Percentiles rank a stretch among this genome's conserved stretches.
phyloP scores from a whole-genome alignment of 2,113 vertebrate species.

The Hepsetus odoe region DNA sequence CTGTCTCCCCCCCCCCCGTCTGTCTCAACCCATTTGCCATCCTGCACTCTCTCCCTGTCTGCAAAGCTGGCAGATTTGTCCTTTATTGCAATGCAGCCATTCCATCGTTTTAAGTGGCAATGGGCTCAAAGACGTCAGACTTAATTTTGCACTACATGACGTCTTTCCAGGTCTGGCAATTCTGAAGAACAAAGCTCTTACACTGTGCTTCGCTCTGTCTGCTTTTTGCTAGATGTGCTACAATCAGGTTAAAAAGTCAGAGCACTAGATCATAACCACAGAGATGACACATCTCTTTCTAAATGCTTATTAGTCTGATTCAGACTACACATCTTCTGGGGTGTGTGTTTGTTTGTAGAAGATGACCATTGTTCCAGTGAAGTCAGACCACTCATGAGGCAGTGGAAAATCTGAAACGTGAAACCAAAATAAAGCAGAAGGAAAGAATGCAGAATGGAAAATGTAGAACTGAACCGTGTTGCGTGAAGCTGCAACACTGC shows the following conservation, averaged over 20 bases:
- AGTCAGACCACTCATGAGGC: slow-evolving; percentile 25
- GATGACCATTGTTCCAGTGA: slow-evolving; percentile 1
- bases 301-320: slow-evolving; percentile 30
- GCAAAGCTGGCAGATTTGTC: slow-evolving; percentile 35
- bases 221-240: neutral
- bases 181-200: slow-evolving; percentile 7
- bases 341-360: slow-evolving; percentile 20
- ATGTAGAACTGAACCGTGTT: slow-evolving; percentile 6
- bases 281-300: slow-evolving; percentile 28
- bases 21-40: neutral
- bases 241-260: slow-evolving; percentile 13
- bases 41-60: slow-evolving; percentile 12
- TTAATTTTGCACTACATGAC: slow-evolving; percentile 53
- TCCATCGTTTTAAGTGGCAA: slow-evolving; percentile 46
- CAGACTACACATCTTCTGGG: neutral
- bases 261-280: slow-evolving; percentile 1
- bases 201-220: neutral
- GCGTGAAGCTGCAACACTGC: neutral
- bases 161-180: slow-evolving; percentile 30
- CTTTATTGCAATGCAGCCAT: slow-evolving; percentile 31
- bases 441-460: slow-evolving; percentile 46
- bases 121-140: slow-evolving; percentile 44
- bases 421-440: slow-evolving; percentile 43
- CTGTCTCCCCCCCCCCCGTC: slow-evolving; percentile 5
- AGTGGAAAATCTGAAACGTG: slow-evolving; percentile 48